Percentiles rank a stretch among this genome's conserved stretches.
phyloP scores from a whole-genome alignment of 1,140 invertebrate species.

The Meloidogyne exigua region DNA sequence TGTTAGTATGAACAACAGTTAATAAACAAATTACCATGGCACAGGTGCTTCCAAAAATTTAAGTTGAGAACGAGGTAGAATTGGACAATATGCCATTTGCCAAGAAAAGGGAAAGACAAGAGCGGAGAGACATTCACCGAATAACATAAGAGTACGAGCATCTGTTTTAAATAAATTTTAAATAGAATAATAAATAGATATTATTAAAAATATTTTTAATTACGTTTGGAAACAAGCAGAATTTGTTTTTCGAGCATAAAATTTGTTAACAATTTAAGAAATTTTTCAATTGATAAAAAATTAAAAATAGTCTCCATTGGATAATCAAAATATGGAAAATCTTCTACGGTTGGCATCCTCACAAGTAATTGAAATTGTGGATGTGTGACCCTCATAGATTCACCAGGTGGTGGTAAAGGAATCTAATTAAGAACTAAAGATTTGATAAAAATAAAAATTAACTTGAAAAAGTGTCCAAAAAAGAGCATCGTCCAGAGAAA shows the following conservation, averaged over 20 bases:
- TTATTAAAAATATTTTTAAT: constrained; percentile 40
- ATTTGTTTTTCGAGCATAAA: constrained; percentile 94
- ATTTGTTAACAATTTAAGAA: constrained; percentile 90
- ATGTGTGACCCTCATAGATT: constrained; percentile 39
- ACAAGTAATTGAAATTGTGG: constrained; percentile 44
- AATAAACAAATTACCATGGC: constrained; percentile 80
- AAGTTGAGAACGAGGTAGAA: constrained; percentile 86
- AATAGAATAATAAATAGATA: no score
- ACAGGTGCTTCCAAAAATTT: constrained; percentile 98
- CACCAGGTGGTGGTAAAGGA: constrained; percentile 79
- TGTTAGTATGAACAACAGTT: no score
- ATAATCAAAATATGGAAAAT: constrained; percentile 90
- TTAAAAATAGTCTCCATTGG: constrained; percentile 80
- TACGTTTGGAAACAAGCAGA: constrained; percentile 83
- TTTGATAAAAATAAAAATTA: not conserved
- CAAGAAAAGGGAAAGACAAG: constrained; percentile 91
- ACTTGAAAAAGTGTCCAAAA: constrained; percentile 88
- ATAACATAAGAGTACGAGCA: constrained; percentile 78
- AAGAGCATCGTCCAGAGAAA: constrained; percentile 83
- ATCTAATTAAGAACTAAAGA: constrained; percentile 66
- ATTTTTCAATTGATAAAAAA: constrained; percentile 74
- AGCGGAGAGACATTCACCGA: constrained; percentile 86
- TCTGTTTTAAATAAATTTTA: constrained; percentile 7
- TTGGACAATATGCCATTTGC: constrained; percentile 98
- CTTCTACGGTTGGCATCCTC: constrained; percentile 67